phyloP scores from a whole-genome alignment of 2,113 vertebrate genomes.

The Phalacrocorax carbo region DNA sequence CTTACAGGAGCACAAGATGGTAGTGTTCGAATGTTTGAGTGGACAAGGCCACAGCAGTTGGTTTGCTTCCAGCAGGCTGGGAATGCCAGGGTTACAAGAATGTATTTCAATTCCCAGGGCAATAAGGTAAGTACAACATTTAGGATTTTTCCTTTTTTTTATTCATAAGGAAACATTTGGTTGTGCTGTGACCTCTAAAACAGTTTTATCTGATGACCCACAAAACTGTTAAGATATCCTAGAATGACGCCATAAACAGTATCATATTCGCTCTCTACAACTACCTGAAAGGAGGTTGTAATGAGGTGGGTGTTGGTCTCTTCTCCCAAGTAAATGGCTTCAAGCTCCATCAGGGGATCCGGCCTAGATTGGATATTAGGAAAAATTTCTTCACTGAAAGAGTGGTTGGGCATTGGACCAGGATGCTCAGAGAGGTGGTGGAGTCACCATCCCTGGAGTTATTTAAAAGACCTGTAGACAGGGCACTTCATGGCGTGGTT shows the following conservation, averaged over 20 bases:
- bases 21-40: slow-evolving; percentile 98
- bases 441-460: too few relatives aligned
- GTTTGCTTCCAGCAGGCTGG: slow-evolving; percentile 96
- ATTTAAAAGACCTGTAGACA: too few relatives aligned
- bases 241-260: neutral
- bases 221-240: neutral
- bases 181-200: neutral
- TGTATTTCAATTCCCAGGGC: slow-evolving; percentile 97
- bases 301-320: too few relatives aligned
- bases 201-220: neutral
- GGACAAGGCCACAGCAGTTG: slow-evolving; percentile 94
- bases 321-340: too few relatives aligned
- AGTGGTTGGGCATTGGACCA: too few relatives aligned
- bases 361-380: too few relatives aligned
- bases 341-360: too few relatives aligned
- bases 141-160: neutral
- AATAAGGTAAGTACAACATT: slow-evolving; percentile 81
- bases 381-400: too few relatives aligned
- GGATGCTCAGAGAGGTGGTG: too few relatives aligned
- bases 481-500: too few relatives aligned
- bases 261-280: too few relatives aligned
- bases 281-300: too few relatives aligned
- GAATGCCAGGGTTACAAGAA: slow-evolving; percentile 92
- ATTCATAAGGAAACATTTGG: neutral
- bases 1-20: slow-evolving; percentile 97